A percentile compares a stretch with the other conserved stretches of the same genome.
Evolutionary conservation across 2,113 vertebrate genomes (phyloP).

Genomic region (Serilophus lunatus): DNA sequence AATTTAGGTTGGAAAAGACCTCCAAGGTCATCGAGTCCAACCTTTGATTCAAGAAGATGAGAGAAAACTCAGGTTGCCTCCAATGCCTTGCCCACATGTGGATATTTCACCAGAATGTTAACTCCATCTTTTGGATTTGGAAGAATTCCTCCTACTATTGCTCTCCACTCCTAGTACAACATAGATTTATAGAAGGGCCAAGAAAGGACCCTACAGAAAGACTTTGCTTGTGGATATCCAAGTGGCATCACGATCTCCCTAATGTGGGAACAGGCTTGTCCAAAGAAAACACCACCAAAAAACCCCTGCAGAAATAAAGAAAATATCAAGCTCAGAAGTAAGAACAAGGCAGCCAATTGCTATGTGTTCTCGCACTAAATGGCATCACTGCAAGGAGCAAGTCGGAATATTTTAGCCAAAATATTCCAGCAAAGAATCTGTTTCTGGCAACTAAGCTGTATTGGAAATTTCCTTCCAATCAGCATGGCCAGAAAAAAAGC

Average conservation of each 20-base stretch:
- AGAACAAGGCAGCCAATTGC: background rate
- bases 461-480: constrained; percentile 58
- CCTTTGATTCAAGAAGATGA: background rate
- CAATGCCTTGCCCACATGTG: background rate
- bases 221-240: background rate
- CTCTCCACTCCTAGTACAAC: background rate
- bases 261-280: background rate
- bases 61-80: background rate
- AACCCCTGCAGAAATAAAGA: background rate
- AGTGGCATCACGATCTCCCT: fast-evolving
- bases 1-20: background rate
- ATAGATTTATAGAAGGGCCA: background rate
- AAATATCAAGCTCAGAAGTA: background rate
- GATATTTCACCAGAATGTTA: background rate
- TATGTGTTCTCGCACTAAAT: background rate
- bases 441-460: constrained; percentile 1
- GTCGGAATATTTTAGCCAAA: background rate
- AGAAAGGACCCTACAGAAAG: background rate
- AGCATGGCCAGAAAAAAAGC: background rate
- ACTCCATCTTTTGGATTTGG: background rate
- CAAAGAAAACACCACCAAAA: background rate
- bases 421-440: constrained; percentile 7
- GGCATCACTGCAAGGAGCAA: background rate
- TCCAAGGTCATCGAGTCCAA: background rate
- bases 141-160: background rate